A percentile compares a stretch with the other conserved stretches of the same genome.
phyloP scores from a whole-genome alignment of 2,113 vertebrate genomes.

The Thermophis baileyi region DNA sequence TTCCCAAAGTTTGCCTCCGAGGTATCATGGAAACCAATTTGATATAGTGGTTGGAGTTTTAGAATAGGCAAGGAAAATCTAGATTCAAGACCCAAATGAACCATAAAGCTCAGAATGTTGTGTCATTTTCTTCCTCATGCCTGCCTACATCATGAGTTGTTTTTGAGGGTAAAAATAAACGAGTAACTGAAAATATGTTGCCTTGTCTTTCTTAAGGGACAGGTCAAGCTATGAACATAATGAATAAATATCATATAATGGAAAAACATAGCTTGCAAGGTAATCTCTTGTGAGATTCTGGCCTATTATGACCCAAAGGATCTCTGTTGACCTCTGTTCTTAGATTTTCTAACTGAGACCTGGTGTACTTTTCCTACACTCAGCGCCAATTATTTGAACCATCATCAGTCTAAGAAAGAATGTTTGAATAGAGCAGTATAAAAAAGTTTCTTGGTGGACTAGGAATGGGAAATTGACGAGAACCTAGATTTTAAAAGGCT shows the following conservation, averaged over 20 bases:
- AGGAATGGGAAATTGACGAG: background rate
- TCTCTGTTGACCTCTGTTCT: background rate
- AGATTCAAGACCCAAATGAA: background rate
- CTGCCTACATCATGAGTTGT: background rate
- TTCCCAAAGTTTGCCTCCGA: background rate
- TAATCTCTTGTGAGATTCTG: background rate
- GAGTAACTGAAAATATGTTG: background rate
- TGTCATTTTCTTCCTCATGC: background rate
- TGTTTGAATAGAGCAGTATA: background rate
- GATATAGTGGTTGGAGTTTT: background rate
- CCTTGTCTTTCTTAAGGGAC: background rate
- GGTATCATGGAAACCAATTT: background rate
- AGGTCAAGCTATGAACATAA: background rate
- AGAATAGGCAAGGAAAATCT: background rate
- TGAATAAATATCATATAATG: background rate
- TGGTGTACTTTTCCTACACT: background rate
- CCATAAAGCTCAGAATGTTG: background rate
- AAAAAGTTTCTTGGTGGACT: background rate
- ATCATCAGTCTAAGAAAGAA: background rate
- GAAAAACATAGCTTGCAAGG: background rate
- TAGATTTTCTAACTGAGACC: background rate
- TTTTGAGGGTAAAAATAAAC: background rate
- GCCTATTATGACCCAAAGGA: background rate
- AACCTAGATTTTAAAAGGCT: background rate
- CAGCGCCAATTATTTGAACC: background rate